These are phyloP conservation scores for Gyrodactylus bullatarudis DNA, from an alignment of 1,140 invertebrate species.

Conservation along the genomic window DNA sequence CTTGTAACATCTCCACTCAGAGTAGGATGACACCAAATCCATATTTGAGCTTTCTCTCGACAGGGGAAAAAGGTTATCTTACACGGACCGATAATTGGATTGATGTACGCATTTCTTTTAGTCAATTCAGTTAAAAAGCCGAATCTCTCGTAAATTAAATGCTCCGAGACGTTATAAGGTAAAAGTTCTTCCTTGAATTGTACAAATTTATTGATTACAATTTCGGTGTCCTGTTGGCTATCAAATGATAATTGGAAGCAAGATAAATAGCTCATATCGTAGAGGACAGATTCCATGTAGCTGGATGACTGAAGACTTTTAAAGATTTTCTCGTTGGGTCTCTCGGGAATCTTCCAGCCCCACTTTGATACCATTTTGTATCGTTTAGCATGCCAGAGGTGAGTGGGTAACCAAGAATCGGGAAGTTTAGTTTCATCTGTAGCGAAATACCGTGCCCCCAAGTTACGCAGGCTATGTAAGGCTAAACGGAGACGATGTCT, in stretches of 20 bases:
- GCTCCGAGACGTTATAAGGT: not conserved
- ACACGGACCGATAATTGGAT: not conserved
- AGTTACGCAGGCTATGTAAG: not conserved
- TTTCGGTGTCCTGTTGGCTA: not conserved
- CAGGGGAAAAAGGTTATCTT: not conserved
- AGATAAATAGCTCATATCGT: not conserved
- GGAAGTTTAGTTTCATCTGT: not conserved
- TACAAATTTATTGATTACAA: not conserved
- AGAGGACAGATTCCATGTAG: not conserved
- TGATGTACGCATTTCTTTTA: not conserved
- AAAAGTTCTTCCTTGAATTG: not conserved
- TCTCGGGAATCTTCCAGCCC: constrained; percentile 3
- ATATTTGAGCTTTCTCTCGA: not conserved
- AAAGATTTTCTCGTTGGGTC: not conserved
- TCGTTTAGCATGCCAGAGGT: constrained; percentile 5
- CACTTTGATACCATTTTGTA: constrained; percentile 1
- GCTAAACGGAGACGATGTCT: not conserved
- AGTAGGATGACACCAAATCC: not conserved
- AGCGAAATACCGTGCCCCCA: not conserved
- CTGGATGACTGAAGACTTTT: not conserved
- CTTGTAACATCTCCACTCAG: not conserved
- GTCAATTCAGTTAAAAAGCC: too few species aligned
- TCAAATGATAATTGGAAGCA: not conserved
- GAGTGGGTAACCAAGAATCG: not conserved
- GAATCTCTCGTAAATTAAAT: not conserved